Base-by-base conservation (phyloP, 2,113 vertebrate species). In the Cebus imitator region DNA sequence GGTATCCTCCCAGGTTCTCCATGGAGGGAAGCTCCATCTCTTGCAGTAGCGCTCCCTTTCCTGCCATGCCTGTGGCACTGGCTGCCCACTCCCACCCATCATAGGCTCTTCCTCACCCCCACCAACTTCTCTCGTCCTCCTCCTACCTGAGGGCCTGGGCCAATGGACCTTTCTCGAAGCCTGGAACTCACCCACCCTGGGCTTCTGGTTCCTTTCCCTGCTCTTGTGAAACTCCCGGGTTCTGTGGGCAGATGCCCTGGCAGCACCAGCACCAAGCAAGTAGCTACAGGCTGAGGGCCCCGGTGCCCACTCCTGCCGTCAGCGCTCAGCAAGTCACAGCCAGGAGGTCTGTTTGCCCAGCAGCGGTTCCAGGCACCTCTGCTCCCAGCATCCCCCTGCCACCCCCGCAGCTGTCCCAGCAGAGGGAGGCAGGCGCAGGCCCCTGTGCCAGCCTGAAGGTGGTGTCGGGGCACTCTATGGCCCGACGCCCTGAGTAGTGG, bases 211-310 rank as follows among this genome's bases (percentile, higher is more conserved):
- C 83, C 86, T 95, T 91, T 87, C 58, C 58, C 80, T 90, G 48
- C 96, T 97, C 80, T 98, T 98, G 92, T 95, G 97, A 97, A 98
- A 97, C 20, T 57, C 93, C 90, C 66, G 27, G 57, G 57, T 55
- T 81, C 96, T 93, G 95, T 97, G 94, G 98, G 97, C 92, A 97
- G 97, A 95, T 80, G 91, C 45, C 35, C 58, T 90, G 96, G 97
- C 97, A 97, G 48, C 57, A 37, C 48, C 70, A 75, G 45, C 66
- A 17, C 27, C 55, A 11, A 96, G 72, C 98, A 96, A 97, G 97
- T 93, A 97, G 84, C 84, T 96, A 97, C 98, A 98, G 90, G 97
- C 93, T 3, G 0, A 66, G 73, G 85, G 96, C 97, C 84, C 70
- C n/a, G 32, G 93, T 96, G 97, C 98, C 97, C 97, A 97, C 93